Percentiles rank a stretch among this genome's conserved stretches.
Conservation (phyloP, 2,797 vertebrate genomes). For the Nothura maculosa region DNA sequence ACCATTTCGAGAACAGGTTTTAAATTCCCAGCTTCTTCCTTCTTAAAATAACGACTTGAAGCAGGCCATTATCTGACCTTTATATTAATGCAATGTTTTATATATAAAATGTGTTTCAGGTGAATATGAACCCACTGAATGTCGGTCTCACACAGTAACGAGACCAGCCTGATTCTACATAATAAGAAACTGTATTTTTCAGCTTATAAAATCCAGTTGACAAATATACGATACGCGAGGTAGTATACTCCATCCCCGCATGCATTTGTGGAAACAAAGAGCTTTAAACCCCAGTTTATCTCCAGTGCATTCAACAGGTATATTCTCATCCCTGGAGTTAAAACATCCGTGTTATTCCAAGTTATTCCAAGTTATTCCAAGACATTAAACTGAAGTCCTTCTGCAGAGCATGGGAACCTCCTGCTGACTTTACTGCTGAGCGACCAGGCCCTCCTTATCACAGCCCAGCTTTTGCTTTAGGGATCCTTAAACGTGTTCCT, state of each 20-base stretch:
- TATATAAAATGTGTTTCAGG: neutral
- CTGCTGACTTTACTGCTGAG: fast-evolving
- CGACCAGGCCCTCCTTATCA: fast-evolving
- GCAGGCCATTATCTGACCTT: neutral
- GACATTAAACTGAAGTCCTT: neutral
- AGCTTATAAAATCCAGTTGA: slow-evolving; percentile 8
- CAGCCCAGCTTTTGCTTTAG: fast-evolving
- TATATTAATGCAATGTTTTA: neutral
- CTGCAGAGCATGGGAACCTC: fast-evolving
- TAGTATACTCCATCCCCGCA: neutral
- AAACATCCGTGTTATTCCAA: neutral
- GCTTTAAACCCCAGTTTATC: neutral
- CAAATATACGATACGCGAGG: neutral
- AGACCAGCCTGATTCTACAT: neutral
- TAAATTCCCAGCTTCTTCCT: neutral
- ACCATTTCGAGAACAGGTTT: neutral
- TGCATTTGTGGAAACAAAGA: neutral
- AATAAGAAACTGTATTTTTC: neutral
- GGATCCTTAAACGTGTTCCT: fast-evolving
- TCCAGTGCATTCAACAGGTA: neutral
- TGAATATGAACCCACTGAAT: neutral
- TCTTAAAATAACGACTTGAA: neutral
- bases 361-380: neutral
- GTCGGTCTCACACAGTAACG: neutral
- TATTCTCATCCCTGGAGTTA: neutral